A percentile compares a stretch with the other conserved stretches of the same genome.
Conservation (phyloP, 2,113 vertebrate genomes). For the Orcinus orca region DNA sequence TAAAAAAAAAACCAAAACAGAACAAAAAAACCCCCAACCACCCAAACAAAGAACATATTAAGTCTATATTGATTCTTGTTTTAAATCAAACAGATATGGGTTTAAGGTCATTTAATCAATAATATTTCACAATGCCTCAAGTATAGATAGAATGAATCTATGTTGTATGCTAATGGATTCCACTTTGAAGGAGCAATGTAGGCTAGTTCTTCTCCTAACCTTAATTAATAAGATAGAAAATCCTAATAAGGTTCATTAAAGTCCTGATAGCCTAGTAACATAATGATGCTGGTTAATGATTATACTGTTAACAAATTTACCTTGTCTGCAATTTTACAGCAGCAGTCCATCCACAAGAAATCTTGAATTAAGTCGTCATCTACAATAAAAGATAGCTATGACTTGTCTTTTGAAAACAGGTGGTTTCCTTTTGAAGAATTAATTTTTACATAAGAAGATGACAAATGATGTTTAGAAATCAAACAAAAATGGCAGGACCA, state of each 20-base stretch:
- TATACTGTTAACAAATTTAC: slow-evolving; percentile 77
- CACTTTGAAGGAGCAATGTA: background rate
- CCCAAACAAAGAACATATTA: background rate
- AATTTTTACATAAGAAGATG: slow-evolving; percentile 44
- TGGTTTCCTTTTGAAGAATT: slow-evolving; percentile 35
- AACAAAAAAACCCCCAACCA: background rate
- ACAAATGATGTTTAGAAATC: slow-evolving; percentile 34
- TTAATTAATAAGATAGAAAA: slow-evolving; percentile 33
- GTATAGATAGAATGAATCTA: background rate
- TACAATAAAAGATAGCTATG: slow-evolving; percentile 81
- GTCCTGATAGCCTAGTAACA: background rate
- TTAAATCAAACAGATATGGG: slow-evolving; percentile 17
- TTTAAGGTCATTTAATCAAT: slow-evolving; percentile 7
- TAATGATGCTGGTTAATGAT: slow-evolving; percentile 3
- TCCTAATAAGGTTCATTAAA: background rate
- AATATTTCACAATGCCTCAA: slow-evolving; percentile 35
- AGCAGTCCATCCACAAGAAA: slow-evolving; percentile 96
- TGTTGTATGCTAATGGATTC: background rate
- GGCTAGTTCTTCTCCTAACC: slow-evolving; percentile 5
- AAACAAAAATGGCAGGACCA: background rate
- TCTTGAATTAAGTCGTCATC: slow-evolving; percentile 94
- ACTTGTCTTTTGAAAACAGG: slow-evolving; percentile 65
- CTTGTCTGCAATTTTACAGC: slow-evolving; percentile 96
- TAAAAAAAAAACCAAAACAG: background rate
- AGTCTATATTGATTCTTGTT: background rate